Percentiles rank a stretch among this genome's conserved stretches.
These are phyloP conservation scores for Columba guinea DNA, from an alignment of 2,797 vertebrate species.

Conservation along the genomic window DNA sequence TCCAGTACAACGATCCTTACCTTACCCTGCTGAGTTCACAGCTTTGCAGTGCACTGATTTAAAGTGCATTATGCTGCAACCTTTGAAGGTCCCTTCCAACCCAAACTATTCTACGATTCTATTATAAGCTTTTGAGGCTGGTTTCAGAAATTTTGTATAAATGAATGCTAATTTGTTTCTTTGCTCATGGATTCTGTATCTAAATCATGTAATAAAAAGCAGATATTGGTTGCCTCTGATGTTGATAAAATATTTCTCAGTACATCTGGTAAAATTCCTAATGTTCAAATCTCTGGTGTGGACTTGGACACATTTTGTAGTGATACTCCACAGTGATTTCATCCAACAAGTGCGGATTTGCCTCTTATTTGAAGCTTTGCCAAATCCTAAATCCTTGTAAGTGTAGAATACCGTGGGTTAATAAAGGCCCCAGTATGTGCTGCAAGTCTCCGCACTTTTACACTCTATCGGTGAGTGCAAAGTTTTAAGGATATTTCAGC, in stretches of 20 bases:
- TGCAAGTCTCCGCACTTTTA: rapidly evolving
- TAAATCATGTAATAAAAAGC: neutral
- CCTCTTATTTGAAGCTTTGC: rapidly evolving
- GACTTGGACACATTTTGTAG: neutral
- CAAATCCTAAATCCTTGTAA: rapidly evolving
- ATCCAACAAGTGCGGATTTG: rapidly evolving
- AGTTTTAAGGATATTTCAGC: neutral
- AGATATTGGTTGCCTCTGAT: rapidly evolving
- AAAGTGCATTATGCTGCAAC: rapidly evolving
- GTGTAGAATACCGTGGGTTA: rapidly evolving
- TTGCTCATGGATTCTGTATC: no score
- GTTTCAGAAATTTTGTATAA: neutral
- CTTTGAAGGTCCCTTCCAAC: no score
- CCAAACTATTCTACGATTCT: no score
- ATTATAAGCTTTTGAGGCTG: rapidly evolving
- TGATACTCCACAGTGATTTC: rapidly evolving
- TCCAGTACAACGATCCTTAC: rapidly evolving
- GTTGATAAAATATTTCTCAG: neutral
- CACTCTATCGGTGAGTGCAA: rapidly evolving
- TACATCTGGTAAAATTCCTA: neutral
- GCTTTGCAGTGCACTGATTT: neutral
- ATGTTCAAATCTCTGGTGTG: rapidly evolving
- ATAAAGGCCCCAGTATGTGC: rapidly evolving
- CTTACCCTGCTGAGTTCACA: rapidly evolving
- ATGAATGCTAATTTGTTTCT: neutral